Evolutionary conservation across 1,140 invertebrate genomes (phyloP).

Genomic region (Pseudoatta argentina): DNA sequence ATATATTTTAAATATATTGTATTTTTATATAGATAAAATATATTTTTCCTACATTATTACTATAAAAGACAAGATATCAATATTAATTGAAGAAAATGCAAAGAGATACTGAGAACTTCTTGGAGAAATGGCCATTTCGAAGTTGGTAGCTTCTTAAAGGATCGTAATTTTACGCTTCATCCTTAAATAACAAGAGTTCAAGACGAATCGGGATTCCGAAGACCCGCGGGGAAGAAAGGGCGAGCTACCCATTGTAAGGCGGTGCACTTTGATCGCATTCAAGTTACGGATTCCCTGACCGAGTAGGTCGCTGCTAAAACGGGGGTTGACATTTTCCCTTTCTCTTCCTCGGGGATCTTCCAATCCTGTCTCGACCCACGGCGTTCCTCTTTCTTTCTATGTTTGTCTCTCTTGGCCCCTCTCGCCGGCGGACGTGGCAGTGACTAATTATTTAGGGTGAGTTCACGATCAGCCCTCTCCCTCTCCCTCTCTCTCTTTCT

Average conservation of each 20-base stretch:
- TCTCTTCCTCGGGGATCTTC: conserved; percentile 5
- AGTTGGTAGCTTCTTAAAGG: conserved; percentile 17
- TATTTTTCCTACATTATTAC: background rate
- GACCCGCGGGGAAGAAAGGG: conserved; percentile 8
- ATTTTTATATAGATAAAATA: too few species aligned
- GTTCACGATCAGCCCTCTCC: conserved; percentile 57
- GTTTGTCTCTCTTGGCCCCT: conserved; percentile 49
- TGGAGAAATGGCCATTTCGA: background rate
- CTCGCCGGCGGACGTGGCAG: conserved; percentile 81
- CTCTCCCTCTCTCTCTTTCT: conserved; percentile 6
- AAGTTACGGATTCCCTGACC: conserved; percentile 61
- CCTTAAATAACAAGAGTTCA: conserved; percentile 56
- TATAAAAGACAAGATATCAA: background rate
- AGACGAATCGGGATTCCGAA: conserved; percentile 43
- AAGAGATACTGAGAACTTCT: background rate
- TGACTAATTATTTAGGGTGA: conserved; percentile 86
- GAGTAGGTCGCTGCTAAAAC: conserved; percentile 64
- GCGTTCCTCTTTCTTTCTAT: conserved; percentile 51
- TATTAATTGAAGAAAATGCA: background rate
- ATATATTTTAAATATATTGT: background rate
- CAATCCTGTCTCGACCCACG: conserved; percentile 36
- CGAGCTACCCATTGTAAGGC: conserved; percentile 39
- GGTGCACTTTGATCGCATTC: conserved; percentile 65
- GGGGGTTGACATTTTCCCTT: conserved; percentile 69
- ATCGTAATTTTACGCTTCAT: conserved; percentile 54